Percentiles rank a stretch among this genome's conserved stretches.
Evolutionary conservation across 2,888 invertebrate genomes (phyloP).

Genomic region (Steinernema carpocapsae): DNA sequence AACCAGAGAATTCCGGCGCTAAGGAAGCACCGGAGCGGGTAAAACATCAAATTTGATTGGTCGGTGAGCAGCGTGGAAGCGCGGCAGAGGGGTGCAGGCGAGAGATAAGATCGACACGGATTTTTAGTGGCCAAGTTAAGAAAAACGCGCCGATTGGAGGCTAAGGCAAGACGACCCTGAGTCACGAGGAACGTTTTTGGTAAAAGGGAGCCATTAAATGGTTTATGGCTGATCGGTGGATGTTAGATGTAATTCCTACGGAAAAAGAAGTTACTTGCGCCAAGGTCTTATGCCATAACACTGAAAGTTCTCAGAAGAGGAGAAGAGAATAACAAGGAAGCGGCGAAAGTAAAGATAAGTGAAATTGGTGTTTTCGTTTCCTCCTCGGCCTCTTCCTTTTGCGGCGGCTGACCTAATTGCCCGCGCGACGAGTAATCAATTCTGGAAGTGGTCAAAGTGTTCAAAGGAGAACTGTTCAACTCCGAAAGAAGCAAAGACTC

Average conservation of each 20-base stretch:
- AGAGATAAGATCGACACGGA: neutral
- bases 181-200: neutral
- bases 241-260: too few species aligned
- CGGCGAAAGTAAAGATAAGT: neutral
- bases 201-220: neutral
- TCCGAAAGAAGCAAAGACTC: neutral
- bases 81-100: neutral
- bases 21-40: slow-evolving; percentile 7
- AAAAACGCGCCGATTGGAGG: slow-evolving; percentile 12
- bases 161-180: neutral
- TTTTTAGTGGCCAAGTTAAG: neutral
- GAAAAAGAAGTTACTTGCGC: too few species aligned
- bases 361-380: slow-evolving; percentile 16
- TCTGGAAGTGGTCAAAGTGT: slow-evolving; percentile 13
- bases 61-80: slow-evolving; percentile 5
- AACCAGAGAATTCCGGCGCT: neutral
- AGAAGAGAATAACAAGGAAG: neutral
- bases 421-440: slow-evolving; percentile 2
- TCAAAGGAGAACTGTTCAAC: neutral
- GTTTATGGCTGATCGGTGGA: slow-evolving; percentile 8
- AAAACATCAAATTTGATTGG: slow-evolving; percentile 17
- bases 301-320: too few species aligned
- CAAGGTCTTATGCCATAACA: too few species aligned
- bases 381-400: neutral
- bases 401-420: slow-evolving; percentile 17